Evolutionary conservation across 1,140 invertebrate genomes (phyloP).

Genomic region (Phenacoccus solenopsis): DNA sequence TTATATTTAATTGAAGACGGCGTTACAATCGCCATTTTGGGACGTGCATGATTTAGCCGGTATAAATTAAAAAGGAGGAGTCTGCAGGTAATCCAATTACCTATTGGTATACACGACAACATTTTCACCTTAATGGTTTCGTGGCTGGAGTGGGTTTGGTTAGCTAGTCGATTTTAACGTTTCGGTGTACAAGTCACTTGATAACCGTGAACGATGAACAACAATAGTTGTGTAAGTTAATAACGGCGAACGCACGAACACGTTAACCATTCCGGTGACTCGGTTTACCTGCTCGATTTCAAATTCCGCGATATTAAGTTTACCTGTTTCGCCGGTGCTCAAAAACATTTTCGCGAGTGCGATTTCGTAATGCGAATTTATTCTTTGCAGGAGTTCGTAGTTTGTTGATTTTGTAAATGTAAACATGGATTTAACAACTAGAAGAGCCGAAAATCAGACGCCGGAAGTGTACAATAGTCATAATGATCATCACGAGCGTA

Average conservation of each 20-base stretch:
- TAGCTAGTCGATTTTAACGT: background rate
- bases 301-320: background rate
- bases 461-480: background rate
- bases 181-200: background rate
- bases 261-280: background rate
- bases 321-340: background rate
- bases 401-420: background rate
- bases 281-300: background rate
- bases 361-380: background rate
- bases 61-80: background rate
- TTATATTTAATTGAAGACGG: background rate
- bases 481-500: background rate
- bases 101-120: background rate
- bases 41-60: background rate
- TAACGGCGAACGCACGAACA: background rate
- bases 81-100: background rate
- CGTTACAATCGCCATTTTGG: background rate
- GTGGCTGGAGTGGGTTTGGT: background rate
- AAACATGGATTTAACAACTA: background rate
- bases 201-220: background rate
- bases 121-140: constrained; percentile 1
- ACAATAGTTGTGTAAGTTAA: background rate
- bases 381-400: background rate
- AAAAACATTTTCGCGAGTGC: no score
- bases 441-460: background rate